These are phyloP conservation scores for Picathartes gymnocephalus DNA, from an alignment of 2,113 vertebrate genomes.

Conservation along the genomic window DNA sequence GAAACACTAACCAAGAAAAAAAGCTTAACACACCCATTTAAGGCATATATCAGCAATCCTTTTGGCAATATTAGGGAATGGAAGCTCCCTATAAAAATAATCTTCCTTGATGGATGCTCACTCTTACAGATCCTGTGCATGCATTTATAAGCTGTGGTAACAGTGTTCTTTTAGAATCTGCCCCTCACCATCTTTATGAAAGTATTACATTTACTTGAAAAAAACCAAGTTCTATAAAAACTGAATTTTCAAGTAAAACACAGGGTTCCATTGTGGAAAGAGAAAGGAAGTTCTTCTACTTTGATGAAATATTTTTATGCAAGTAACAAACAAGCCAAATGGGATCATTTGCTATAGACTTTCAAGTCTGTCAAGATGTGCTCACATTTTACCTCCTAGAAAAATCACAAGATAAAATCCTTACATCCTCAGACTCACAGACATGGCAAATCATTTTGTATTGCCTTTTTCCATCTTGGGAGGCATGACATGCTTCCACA, in stretches of 20 bases:
- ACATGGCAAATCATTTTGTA: conserved; percentile 95
- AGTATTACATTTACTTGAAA: background rate
- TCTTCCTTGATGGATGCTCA: background rate
- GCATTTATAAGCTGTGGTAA: background rate
- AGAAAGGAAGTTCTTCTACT: background rate
- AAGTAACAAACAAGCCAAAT: background rate
- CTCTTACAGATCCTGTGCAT: background rate
- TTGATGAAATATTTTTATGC: background rate
- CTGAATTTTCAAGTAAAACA: background rate
- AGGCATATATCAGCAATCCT: background rate
- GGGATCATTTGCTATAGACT: background rate
- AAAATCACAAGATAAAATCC: conserved; percentile 20
- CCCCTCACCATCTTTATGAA: background rate
- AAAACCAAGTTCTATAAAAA: background rate
- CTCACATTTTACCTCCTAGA: background rate
- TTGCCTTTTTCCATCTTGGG: conserved; percentile 85
- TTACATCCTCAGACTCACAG: conserved; percentile 92
- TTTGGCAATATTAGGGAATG: background rate
- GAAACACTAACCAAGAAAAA: background rate
- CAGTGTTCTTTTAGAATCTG: background rate
- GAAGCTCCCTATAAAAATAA: background rate
- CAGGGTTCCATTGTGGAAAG: background rate
- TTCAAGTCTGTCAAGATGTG: background rate
- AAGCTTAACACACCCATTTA: background rate
- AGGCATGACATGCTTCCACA: conserved; percentile 81